These are phyloP conservation scores for Mohoua ochrocephala DNA, from an alignment of 2,113 vertebrate species.

Conservation along the genomic window DNA sequence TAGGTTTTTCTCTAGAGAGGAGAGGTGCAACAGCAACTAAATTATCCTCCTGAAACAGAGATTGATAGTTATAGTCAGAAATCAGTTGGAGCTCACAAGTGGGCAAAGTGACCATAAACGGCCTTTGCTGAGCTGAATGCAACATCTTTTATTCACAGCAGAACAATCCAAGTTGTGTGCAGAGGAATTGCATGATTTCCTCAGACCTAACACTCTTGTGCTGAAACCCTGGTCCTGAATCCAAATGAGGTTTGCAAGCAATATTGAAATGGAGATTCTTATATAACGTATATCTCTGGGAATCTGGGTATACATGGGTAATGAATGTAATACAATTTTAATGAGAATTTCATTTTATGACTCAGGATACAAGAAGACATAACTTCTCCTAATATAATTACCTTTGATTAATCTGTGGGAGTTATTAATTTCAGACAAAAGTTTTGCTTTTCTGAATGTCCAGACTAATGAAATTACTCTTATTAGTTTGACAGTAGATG, in stretches of 20 bases:
- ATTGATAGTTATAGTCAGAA: not conserved
- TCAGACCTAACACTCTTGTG: not conserved
- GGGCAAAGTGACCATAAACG: not conserved
- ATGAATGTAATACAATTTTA: conserved; percentile 68
- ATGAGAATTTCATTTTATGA: conserved; percentile 68
- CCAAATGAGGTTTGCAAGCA: conserved; percentile 44
- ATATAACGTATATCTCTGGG: conserved; percentile 66
- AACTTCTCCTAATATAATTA: conserved; percentile 66
- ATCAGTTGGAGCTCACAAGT: not conserved
- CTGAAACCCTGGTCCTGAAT: not conserved
- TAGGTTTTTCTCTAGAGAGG: not conserved
- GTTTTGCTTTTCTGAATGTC: conserved; percentile 44
- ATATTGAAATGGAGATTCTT: conserved; percentile 48
- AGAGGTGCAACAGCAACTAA: not conserved
- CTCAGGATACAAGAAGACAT: conserved; percentile 63
- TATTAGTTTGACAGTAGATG: conserved; percentile 50
- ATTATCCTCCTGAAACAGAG: not conserved
- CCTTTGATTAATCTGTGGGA: conserved; percentile 68
- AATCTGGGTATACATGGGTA: conserved; percentile 59
- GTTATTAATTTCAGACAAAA: conserved; percentile 69
- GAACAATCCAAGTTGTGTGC: not conserved
- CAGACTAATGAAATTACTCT: conserved; percentile 58
- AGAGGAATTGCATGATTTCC: not conserved
- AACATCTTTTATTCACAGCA: not conserved
- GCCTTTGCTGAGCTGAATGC: not conserved